A percentile compares a stretch with the other conserved stretches of the same genome.
These are phyloP conservation scores for Medauroidea extradentata DNA, from an alignment of 1,140 invertebrate species.

Conservation along the genomic window DNA sequence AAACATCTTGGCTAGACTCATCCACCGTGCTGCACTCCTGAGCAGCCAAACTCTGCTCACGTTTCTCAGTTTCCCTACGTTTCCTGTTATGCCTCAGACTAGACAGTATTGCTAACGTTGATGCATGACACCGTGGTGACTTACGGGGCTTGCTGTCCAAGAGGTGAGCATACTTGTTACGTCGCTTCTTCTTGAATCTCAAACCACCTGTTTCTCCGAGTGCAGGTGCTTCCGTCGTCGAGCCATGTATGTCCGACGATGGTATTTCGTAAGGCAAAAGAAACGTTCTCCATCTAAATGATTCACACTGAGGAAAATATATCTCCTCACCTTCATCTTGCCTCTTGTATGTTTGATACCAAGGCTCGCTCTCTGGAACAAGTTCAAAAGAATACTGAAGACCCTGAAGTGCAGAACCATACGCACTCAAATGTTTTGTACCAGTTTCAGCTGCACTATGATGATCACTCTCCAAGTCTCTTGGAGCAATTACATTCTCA, in stretches of 20 bases:
- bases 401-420: background rate
- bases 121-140: conserved; percentile 77
- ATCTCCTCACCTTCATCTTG: conserved; percentile 65
- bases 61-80: conserved; percentile 17
- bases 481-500: conserved; percentile 38
- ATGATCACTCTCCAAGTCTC: conserved; percentile 34
- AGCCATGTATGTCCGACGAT: conserved; percentile 52
- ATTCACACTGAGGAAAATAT: conserved; percentile 32
- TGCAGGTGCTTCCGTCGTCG: conserved; percentile 30
- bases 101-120: conserved; percentile 74
- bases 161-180: conserved; percentile 42
- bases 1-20: background rate
- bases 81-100: conserved; percentile 54
- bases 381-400: conserved; percentile 66
- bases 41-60: conserved; percentile 38
- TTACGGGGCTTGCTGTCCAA: conserved; percentile 64
- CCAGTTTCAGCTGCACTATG: conserved; percentile 2
- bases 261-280: conserved; percentile 72
- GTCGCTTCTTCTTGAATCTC: conserved; percentile 22
- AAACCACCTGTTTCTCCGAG: conserved; percentile 43
- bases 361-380: conserved; percentile 64
- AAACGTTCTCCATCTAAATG: conserved; percentile 51
- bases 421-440: background rate
- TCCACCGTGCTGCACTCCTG: background rate
- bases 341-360: conserved; percentile 71